phyloP scores from a whole-genome alignment of 2,113 vertebrate genomes.

The Gnathonemus longibarbis region DNA sequence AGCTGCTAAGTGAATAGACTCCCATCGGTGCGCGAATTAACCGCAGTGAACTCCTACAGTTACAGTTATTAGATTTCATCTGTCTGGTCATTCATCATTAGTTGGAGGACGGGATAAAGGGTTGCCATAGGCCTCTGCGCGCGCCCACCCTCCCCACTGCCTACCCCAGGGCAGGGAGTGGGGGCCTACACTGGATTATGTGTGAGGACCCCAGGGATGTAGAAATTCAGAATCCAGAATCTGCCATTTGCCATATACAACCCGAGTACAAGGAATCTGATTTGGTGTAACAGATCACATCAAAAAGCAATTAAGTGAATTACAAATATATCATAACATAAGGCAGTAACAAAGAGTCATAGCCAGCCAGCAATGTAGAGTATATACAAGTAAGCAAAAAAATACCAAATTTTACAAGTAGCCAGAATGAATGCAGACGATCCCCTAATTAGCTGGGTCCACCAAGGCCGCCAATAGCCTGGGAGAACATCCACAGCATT shows the following conservation, averaged over 20 bases:
- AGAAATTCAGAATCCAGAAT: not conserved
- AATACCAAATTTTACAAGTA: not conserved
- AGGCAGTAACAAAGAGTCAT: not conserved
- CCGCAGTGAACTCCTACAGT: not conserved
- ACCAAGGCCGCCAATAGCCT: not conserved
- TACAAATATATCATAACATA: not conserved
- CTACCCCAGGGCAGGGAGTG: not conserved
- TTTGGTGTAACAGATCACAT: not conserved
- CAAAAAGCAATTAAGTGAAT: not conserved
- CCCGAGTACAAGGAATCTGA: not conserved
- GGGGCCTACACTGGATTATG: not conserved
- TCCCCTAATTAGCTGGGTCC: not conserved
- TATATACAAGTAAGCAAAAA: not conserved
- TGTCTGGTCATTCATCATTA: not conserved
- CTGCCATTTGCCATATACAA: not conserved
- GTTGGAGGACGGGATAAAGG: not conserved
- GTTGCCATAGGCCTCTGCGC: not conserved
- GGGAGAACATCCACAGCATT: not conserved
- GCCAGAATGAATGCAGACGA: not conserved
- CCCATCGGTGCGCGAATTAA: not conserved
- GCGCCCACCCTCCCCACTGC: not conserved
- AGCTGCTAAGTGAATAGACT: not conserved
- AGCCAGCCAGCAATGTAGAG: not conserved
- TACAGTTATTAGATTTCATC: not conserved
- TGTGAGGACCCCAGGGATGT: not conserved